Conservation (phyloP, 2,797 vertebrate species). For the Sebastes itinus region DNA sequence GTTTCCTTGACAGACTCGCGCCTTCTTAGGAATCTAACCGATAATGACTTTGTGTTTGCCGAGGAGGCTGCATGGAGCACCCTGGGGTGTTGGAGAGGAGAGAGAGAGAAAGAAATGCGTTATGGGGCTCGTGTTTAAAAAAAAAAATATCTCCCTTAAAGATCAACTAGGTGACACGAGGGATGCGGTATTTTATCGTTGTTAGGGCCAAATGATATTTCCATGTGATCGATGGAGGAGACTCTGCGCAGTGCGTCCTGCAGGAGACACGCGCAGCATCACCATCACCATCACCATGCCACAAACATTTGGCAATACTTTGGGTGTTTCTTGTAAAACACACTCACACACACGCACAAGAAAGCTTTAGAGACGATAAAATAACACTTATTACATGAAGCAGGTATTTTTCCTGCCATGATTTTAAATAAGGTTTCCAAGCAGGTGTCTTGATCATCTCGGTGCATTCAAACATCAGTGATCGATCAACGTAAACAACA, state of each 20-base stretch:
- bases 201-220: conserved; percentile 73
- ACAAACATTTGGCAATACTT: conserved; percentile 7
- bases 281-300: background rate
- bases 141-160: conserved; percentile 60
- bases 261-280: conserved; percentile 32
- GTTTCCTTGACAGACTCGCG: conserved; percentile 79
- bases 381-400: background rate
- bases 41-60: conserved; percentile 84
- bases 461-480: background rate
- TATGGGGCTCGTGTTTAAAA: conserved; percentile 70
- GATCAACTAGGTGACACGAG: conserved; percentile 69
- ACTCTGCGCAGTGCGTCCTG: conserved; percentile 38
- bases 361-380: background rate
- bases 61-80: conserved; percentile 63
- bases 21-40: conserved; percentile 81
- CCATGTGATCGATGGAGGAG: conserved; percentile 70
- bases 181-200: conserved; percentile 63
- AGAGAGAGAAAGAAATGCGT: conserved; percentile 57
- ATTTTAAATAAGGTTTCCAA: conserved; percentile 1
- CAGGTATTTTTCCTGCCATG: background rate
- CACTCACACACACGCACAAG: background rate
- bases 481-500: background rate
- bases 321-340: conserved; percentile 1
- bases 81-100: conserved; percentile 67
- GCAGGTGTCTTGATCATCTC: conserved; percentile 50